Base-by-base conservation (phyloP, 2,888 invertebrate species). In the Epicampocera succincta region DNA sequence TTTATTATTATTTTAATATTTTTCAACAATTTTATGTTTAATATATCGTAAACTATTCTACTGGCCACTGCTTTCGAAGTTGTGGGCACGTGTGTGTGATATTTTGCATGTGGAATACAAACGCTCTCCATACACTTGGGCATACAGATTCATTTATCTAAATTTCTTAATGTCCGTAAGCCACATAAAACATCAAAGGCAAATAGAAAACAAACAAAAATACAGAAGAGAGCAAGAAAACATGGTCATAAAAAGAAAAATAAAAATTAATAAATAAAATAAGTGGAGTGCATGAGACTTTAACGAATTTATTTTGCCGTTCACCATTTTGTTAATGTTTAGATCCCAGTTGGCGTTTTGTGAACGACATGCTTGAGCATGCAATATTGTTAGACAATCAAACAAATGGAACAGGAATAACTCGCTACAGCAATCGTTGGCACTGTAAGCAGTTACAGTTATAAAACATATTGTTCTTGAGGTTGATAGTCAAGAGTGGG, bases 121-220 rank as follows among this genome's bases (percentile, higher is more conserved):
- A 17, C 21, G 40, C 1, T 19, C 56, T 5, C 40, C 46, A 42
- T 68, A 48, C 74, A 42, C 63, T 48, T 54, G 61, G 48, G 74
- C 12, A 44, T 80, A 50, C 69, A 63, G 46, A 63, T 74, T 69
- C 74, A 80, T 74, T 69, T 69, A 74, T 80, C 54, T 69, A 63
- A 68, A 69, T 68, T 73, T 74, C 58, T 48, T 69, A 63, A 63
- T 74, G 61, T 74, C 61, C 42, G 48, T 42, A 74, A 74, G 58
- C 65, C 65, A 69, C 69, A 69, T 69, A 56, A 61, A 74, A 61
- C n/a, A 54, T 38, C 44, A 60, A 9, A 38, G 13, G 25, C 25
- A 3, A n/a, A n/a, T n/a, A n/a, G 25, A 25, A 25, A 52, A 50
- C 21, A 17, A n/a, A 58, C 2, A 54, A 44, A 38, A 42, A n/a